A percentile compares a stretch with the other conserved stretches of the same genome.
Conservation (phyloP, 2,113 vertebrate species). For the Mustela nigripes region DNA sequence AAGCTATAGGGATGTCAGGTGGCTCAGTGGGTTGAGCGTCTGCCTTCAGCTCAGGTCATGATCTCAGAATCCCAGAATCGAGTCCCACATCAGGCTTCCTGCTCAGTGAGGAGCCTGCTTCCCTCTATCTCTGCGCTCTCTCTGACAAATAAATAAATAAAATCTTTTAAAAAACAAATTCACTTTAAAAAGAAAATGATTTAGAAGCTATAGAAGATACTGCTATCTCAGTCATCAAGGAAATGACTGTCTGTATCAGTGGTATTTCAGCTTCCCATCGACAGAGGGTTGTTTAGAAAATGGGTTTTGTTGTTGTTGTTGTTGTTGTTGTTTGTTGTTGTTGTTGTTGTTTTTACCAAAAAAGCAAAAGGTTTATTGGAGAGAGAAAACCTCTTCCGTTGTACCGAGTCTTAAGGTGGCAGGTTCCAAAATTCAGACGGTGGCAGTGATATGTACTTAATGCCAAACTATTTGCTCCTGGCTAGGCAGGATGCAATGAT, state of each 20-base stretch:
- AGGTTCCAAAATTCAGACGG: conserved; percentile 77
- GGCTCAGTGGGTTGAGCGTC: no score
- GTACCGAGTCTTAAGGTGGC: conserved; percentile 80
- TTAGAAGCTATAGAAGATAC: neutral
- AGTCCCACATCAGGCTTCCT: no score
- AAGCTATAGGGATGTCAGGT: neutral
- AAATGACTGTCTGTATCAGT: neutral
- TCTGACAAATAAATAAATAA: no score
- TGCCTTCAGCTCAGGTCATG: no score
- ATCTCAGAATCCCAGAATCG: no score
- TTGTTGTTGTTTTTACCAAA: conserved; percentile 61
- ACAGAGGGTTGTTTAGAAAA: neutral
- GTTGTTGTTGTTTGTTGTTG: no score
- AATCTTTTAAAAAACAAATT: no score
- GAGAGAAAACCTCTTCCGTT: conserved; percentile 72
- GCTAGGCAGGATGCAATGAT: conserved; percentile 63
- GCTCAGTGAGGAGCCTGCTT: no score
- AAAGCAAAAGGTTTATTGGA: conserved; percentile 82
- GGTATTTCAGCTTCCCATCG: neutral
- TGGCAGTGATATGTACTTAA: conserved; percentile 85
- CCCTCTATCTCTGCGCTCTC: no score
- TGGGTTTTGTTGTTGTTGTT: no score
- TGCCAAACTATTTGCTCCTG: conserved; percentile 70
- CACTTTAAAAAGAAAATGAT: neutral
- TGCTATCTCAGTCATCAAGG: neutral